Evolutionary conservation across 2,888 invertebrate species (phyloP), one percentile per base, ranked within the genome.

Genomic region (Diplolepis rosae): DNA sequence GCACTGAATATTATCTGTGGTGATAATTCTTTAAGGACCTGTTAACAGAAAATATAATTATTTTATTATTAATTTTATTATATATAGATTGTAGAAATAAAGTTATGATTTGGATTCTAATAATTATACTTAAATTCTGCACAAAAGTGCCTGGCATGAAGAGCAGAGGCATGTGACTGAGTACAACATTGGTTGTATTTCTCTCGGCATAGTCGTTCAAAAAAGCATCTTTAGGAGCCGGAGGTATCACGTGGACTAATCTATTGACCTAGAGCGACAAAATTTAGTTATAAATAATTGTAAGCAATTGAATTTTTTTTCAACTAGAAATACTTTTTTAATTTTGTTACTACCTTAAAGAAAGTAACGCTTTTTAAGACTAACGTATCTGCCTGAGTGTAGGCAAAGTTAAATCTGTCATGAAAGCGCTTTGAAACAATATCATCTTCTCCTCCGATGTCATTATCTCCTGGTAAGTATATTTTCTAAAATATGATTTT

Each of bases 381-480:
- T 45, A 94, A 90, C 0, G 93, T 89, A 77, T 93, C 91, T 2
- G 93, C 91, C 81, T 94, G 94, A 35, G 92, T 82, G 56, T 81
- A 89, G 4, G 88, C 85, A 75, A 85, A 87, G 78, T 87, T 91
- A 86, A 96, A 97, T 77, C 94, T 92, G 78, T 92, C 90, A 71
- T 94, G 92, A 86, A 96, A 97, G 82, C 94, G 92, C 15, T 90
- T 89, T 24, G 92, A 92, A 50, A 96, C 92, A 45, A 92, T 91
- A 82, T 94, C 94, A 73, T 92, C 93, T 89, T 99, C 98, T 13
- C 99, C 98, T 6, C 98, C 99, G 71, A 99, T 96, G 86, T 99
- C 99, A 89, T 99, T 99, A 88, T 99, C 99, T 4, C 99, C 99
- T 22, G 98, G 96, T 75, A 98, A 89, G 91, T 95, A 97, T 67